Percentiles rank a stretch among this genome's conserved stretches.
phyloP scores from a whole-genome alignment of 2,888 invertebrate genomes.

The Ennomos erosarius region DNA sequence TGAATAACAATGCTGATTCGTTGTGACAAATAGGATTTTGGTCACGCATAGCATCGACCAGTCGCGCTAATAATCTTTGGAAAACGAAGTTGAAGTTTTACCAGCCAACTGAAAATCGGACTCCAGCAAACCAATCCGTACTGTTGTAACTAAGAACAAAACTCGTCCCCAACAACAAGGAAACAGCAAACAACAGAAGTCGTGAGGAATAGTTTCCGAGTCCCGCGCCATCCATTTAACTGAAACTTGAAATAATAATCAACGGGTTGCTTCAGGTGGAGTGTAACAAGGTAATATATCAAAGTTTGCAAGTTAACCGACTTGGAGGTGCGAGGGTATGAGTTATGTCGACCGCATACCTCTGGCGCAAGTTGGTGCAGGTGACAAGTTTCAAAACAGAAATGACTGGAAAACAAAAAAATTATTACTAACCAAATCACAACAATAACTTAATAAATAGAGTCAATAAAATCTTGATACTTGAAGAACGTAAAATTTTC shows the following conservation, averaged over 20 bases:
- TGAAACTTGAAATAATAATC: constrained; percentile 38
- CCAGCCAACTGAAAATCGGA: no score
- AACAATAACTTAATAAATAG: no score
- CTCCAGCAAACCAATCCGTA: no score
- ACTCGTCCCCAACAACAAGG: constrained; percentile 14
- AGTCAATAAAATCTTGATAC: no score
- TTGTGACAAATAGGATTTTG: no score
- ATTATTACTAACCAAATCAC: no score
- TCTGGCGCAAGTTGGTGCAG: constrained; percentile 39
- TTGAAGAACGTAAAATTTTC: no score
- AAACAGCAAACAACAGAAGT: constrained; percentile 18
- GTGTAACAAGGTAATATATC: constrained; percentile 69
- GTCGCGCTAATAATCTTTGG: no score
- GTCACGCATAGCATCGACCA: no score
- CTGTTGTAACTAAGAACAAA: constrained; percentile 13
- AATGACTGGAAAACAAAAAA: background rate
- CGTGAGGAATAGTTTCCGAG: constrained; percentile 35
- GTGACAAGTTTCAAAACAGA: constrained; percentile 32
- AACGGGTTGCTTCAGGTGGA: constrained; percentile 63
- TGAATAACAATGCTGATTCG: no score
- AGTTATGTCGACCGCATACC: constrained; percentile 78
- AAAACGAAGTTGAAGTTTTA: no score
- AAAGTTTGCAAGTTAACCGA: constrained; percentile 79
- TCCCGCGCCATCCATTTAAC: constrained; percentile 34
- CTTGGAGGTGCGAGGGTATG: constrained; percentile 76